Conservation (phyloP, 2,888 invertebrate species). For the Vesta saturnalis region DNA sequence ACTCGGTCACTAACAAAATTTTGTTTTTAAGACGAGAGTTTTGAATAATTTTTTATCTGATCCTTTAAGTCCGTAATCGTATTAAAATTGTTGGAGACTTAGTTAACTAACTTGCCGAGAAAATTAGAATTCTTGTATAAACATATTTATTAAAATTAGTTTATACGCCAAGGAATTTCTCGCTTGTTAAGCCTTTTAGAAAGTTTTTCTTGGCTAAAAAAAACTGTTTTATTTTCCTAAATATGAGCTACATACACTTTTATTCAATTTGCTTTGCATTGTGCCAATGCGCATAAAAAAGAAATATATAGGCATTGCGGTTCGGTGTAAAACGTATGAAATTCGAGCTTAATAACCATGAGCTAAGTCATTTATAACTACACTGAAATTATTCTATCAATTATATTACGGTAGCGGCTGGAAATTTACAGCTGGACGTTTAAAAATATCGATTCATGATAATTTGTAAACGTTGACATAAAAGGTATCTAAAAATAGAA, state of each 20-base stretch:
- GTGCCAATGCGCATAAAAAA: no score
- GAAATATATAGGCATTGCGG: not conserved
- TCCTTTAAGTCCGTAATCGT: constrained; percentile 30
- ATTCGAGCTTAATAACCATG: no score
- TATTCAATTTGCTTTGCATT: not conserved
- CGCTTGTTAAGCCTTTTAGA: constrained; percentile 23
- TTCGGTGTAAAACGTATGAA: no score
- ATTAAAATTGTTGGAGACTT: constrained; percentile 33
- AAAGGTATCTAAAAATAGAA: no score
- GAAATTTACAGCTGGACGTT: no score
- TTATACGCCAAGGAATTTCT: constrained; percentile 27
- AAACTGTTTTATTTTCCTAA: constrained; percentile 33
- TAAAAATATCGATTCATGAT: no score
- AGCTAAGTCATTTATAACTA: no score
- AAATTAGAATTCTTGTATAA: constrained; percentile 36
- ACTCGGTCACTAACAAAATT: constrained; percentile 11
- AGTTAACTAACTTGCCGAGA: constrained; percentile 34
- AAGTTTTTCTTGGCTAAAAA: constrained; percentile 27
- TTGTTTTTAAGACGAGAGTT: constrained; percentile 9
- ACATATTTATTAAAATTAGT: constrained; percentile 40
- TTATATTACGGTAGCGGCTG: no score
- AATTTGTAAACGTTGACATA: no score
- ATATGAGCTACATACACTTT: not conserved
- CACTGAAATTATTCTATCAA: no score
- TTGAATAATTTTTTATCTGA: constrained; percentile 29